Conservation (phyloP, 2,113 vertebrate genomes). For the Opisthocomus hoazin region DNA sequence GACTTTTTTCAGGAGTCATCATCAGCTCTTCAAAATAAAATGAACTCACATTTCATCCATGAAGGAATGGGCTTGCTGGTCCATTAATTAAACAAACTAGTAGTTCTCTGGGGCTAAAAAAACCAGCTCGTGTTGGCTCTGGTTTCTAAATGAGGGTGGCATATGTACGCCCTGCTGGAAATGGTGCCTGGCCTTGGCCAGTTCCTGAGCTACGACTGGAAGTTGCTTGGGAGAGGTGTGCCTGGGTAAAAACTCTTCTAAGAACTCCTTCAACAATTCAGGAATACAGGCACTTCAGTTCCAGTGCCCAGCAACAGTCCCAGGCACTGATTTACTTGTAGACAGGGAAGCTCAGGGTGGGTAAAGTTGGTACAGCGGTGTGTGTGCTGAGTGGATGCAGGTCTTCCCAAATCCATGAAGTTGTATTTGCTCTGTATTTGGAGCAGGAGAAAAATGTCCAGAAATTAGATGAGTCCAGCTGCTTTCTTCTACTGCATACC, state of each 20-base stretch:
- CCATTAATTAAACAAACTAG: background rate
- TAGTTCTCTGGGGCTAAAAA: background rate
- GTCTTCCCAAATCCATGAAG: background rate
- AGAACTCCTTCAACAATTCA: background rate
- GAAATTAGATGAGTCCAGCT: background rate
- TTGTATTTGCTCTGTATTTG: background rate
- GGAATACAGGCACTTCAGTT: background rate
- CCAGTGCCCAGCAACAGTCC: background rate
- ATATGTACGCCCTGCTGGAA: background rate
- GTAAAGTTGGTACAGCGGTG: rapidly evolving
- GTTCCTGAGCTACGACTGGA: background rate
- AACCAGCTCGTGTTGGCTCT: background rate
- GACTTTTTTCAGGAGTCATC: background rate
- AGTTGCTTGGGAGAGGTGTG: background rate
- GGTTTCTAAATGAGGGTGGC: background rate
- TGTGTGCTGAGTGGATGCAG: background rate
- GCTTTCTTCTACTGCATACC: background rate
- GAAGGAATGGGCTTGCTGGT: background rate
- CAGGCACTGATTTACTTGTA: background rate
- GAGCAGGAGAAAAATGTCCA: background rate
- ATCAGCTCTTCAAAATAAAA: background rate
- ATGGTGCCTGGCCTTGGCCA: background rate
- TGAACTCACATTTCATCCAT: background rate
- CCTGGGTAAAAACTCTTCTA: background rate
- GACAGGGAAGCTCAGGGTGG: background rate